Evolutionary conservation across 2,797 vertebrate species (phyloP), one percentile per base, ranked within the genome.

Genomic region (Bufotes viridis): DNA sequence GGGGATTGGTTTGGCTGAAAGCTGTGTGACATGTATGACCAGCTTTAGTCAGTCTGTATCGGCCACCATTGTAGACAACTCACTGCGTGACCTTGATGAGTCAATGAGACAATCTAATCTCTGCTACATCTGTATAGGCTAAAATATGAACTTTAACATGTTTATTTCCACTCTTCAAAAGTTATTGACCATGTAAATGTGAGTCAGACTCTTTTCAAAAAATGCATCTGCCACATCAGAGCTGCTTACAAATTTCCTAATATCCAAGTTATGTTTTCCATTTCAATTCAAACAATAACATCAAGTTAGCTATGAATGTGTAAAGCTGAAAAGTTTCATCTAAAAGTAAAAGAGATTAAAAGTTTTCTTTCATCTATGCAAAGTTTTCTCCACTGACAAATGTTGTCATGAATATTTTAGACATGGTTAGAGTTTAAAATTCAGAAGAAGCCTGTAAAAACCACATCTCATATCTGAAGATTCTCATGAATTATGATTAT

Each of bases 331-430:
- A 79, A 84, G 42, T 57, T 69, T 69, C 29, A 67, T 42, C 60
- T 42, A 3, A 67, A 69, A 58, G 18, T 69, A 51, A 20, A 79
- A 70, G 55, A 74, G 80, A 72, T 20, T 60, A 67, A 85, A 85
- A 72, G 61, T 57, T 88, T 84, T 88, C 55, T 24, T 61, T 53
- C 65, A 55, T 42, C 34, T 80, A 60, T 29, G 63, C 72, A 51
- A 60, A 83, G 26, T 84, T 84, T 60, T 70, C 61, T 69, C 53
- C 29, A 81, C 75, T 84, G 49, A 29, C 67, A 76, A 42, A 22
- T 72, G 65, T 74, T 84, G 65, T 60, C 82, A 88, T 84, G 76
- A 88, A 84, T 88, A 80, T 88, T 88, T 88, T 84, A 88, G 74
- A 69, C 76, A 74, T 34, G 76, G 87, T 78, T 78, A 57, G 72